phyloP scores from a whole-genome alignment of 2,888 invertebrate species.

The Hypomecis punctinalis region DNA sequence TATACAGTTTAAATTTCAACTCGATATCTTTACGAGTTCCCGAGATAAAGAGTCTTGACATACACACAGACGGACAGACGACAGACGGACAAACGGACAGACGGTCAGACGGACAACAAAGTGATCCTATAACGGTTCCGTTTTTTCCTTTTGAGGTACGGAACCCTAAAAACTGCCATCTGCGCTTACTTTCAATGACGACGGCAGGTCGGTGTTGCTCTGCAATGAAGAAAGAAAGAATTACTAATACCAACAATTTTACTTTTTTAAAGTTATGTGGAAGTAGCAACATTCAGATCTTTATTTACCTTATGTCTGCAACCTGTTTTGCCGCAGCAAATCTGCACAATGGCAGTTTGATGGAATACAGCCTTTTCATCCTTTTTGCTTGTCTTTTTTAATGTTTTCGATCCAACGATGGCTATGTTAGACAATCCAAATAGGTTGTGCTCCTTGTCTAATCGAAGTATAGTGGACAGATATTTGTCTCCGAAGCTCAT shows the following conservation, averaged over 20 bases:
- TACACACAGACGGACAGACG: too few species aligned
- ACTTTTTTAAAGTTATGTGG: background rate
- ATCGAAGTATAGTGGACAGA: conserved; percentile 70
- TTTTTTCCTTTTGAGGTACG: too few species aligned
- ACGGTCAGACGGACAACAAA: too few species aligned
- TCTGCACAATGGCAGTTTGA: conserved; percentile 76
- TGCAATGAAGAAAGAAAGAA: conserved; percentile 53
- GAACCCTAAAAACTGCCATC: too few species aligned
- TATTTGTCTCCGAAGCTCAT: conserved; percentile 62
- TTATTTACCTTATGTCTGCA: conserved; percentile 62
- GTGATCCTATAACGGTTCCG: too few species aligned
- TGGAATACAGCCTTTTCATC: conserved; percentile 69
- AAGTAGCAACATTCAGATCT: background rate
- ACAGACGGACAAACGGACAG: too few species aligned
- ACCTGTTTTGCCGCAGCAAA: conserved; percentile 64
- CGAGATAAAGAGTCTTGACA: too few species aligned
- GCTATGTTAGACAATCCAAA: conserved; percentile 76
- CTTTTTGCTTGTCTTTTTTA: conserved; percentile 61
- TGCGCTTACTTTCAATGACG: conserved; percentile 64
- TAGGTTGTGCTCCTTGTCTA: conserved; percentile 77
- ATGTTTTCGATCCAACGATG: conserved; percentile 60
- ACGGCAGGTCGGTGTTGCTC: conserved; percentile 72
- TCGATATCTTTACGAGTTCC: too few species aligned
- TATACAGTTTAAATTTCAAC: too few species aligned
- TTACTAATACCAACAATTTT: background rate